Conservation (phyloP, 2,797 vertebrate genomes). For the Epinephelus coioides region DNA sequence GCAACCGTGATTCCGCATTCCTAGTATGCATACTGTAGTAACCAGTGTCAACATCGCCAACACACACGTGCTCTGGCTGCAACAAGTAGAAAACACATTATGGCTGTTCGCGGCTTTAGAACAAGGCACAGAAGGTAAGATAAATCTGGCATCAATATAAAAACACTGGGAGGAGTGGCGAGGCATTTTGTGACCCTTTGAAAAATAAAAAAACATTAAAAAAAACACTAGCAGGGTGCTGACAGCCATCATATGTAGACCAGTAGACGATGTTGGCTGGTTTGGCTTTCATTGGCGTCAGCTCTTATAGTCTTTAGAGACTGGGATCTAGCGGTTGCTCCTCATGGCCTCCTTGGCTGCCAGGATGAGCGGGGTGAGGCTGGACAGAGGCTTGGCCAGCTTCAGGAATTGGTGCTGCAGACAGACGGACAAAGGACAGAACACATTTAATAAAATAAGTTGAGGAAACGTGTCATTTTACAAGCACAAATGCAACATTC, state of each 20-base stretch:
- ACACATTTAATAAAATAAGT: not conserved
- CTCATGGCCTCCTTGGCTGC: constrained; percentile 99
- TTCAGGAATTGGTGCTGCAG: constrained; percentile 97
- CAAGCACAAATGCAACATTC: not conserved
- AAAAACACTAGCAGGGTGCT: constrained; percentile 29
- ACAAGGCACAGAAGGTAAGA: constrained; percentile 45
- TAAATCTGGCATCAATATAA: constrained; percentile 36
- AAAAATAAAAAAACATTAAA: not conserved
- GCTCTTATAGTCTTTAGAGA: constrained; percentile 37
- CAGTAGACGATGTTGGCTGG: constrained; percentile 22
- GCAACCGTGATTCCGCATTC: not conserved
- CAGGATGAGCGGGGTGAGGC: constrained; percentile 97
- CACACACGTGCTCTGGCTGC: constrained; percentile 8
- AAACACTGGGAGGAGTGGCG: constrained; percentile 31
- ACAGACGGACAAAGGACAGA: not conserved
- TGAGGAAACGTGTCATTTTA: not conserved
- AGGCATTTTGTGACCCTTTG: constrained; percentile 31
- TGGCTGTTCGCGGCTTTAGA: constrained; percentile 23
- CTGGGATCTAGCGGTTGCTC: constrained; percentile 85
- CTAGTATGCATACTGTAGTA: constrained; percentile 12
- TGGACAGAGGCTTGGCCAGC: constrained; percentile 97
- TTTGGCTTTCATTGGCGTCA: constrained; percentile 17
- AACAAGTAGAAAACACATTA: constrained; percentile 7
- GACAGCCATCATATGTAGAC: constrained; percentile 20
- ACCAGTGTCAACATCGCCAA: constrained; percentile 8